Conservation (phyloP, 2,797 vertebrate genomes). For the Pseudochirops corinnae region DNA sequence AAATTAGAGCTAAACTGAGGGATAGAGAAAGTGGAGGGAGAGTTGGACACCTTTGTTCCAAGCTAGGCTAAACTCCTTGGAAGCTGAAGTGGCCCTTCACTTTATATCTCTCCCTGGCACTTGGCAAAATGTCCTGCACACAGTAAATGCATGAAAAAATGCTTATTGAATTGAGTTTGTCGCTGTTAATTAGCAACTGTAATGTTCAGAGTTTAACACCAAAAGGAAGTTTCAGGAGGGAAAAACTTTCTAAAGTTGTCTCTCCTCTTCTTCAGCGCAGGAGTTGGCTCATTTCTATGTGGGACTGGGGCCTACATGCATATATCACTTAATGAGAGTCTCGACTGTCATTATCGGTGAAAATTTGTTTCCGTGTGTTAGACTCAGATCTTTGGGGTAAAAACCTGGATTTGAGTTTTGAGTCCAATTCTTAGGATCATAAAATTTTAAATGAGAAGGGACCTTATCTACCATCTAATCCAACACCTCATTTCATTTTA, state of each 20-base stretch:
- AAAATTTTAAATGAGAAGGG: not conserved
- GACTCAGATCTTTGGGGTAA: not conserved
- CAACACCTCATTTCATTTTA: not conserved
- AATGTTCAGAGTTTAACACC: not conserved
- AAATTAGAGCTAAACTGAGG: constrained; percentile 12
- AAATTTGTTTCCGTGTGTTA: not conserved
- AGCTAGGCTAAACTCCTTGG: not conserved
- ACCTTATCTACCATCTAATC: not conserved
- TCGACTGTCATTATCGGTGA: not conserved
- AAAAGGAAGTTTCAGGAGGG: not conserved
- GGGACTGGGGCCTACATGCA: not conserved
- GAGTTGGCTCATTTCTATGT: not conserved
- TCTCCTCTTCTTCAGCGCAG: not conserved
- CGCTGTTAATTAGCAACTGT: constrained; percentile 5
- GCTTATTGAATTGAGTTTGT: not conserved
- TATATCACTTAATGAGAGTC: not conserved
- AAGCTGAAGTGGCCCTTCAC: not conserved
- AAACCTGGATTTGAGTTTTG: not conserved
- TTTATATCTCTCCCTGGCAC: not conserved
- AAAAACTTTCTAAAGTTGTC: constrained; percentile 1
- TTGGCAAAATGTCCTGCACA: not conserved
- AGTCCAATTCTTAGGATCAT: not conserved
- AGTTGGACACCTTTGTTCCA: not conserved
- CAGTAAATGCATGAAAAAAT: not conserved
- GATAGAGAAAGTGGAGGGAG: not conserved